phyloP scores from a whole-genome alignment of 2,888 invertebrate species.

The Habroteleia sp. region DNA sequence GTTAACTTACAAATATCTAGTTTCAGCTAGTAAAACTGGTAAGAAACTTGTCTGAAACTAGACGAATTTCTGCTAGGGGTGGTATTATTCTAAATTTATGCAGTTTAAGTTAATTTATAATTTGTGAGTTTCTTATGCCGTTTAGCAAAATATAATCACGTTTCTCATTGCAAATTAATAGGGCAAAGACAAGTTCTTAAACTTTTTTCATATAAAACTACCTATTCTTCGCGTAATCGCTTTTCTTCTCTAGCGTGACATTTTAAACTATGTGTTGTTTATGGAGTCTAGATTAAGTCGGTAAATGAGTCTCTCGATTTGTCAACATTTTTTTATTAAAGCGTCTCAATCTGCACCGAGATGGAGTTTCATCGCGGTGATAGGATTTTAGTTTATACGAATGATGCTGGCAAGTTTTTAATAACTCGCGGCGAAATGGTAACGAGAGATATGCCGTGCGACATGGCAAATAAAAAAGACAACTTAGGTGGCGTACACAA shows the following conservation, averaged over 20 bases:
- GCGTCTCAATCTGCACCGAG: constrained; percentile 4
- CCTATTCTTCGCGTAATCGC: constrained; percentile 1
- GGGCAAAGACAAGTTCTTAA: not conserved
- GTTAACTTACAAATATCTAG: too few relatives aligned
- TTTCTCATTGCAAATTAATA: too few relatives aligned
- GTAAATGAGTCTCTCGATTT: constrained; percentile 18
- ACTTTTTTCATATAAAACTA: constrained; percentile 1
- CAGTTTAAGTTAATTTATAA: too few relatives aligned
- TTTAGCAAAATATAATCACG: too few relatives aligned
- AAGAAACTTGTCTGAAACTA: too few relatives aligned
- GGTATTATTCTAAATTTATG: too few relatives aligned
- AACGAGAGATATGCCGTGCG: not conserved
- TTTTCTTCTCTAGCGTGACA: not conserved
- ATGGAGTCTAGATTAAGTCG: not conserved
- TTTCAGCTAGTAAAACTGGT: too few relatives aligned
- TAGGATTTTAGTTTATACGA: constrained; percentile 20
- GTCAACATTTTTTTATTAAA: constrained; percentile 33
- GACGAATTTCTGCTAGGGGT: too few relatives aligned
- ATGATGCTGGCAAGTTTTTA: constrained; percentile 14
- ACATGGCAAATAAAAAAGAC: not conserved
- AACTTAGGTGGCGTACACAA: not conserved
- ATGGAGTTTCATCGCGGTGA: constrained; percentile 14
- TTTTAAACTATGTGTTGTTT: constrained; percentile 6
- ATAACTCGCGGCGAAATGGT: constrained; percentile 7
- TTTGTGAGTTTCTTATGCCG: too few relatives aligned